Evolutionary conservation across 2,888 invertebrate species (phyloP).

Genomic region (Dendrolimus houi): DNA sequence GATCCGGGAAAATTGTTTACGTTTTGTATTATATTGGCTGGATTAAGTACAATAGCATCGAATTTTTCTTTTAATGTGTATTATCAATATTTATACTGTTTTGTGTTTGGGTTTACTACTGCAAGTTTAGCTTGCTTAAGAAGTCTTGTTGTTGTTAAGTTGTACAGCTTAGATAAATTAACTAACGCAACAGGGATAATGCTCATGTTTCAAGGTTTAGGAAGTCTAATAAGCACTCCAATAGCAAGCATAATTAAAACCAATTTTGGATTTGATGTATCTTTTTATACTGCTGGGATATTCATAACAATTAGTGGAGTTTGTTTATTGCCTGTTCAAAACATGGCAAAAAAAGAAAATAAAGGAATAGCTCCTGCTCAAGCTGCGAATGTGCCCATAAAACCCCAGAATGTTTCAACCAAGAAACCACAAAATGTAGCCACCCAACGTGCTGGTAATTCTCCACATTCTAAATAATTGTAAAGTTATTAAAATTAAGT

Average conservation of each 20-base stretch:
- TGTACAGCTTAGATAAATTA: conserved; percentile 58
- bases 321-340: conserved; percentile 33
- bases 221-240: conserved; percentile 54
- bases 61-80: conserved; percentile 39
- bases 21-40: conserved; percentile 29
- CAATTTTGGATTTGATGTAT: conserved; percentile 34
- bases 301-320: conserved; percentile 45
- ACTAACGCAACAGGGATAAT: conserved; percentile 62
- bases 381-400: too few species aligned
- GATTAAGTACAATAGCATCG: conserved; percentile 39
- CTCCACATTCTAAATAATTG: too few species aligned
- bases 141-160: conserved; percentile 47
- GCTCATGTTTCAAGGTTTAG: conserved; percentile 56
- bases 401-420: too few species aligned
- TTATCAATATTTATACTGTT: conserved; percentile 49
- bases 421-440: too few species aligned
- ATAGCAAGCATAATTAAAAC: conserved; percentile 42
- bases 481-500: background rate
- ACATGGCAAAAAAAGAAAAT: conserved; percentile 23
- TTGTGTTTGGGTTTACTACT: conserved; percentile 46
- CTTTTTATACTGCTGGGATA: conserved; percentile 48
- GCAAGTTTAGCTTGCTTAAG: conserved; percentile 42
- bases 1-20: conserved; percentile 36
- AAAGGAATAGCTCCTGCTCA: conserved; percentile 5
- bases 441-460: too few species aligned